Percentiles rank a stretch among this genome's conserved stretches.
Evolutionary conservation across 2,797 vertebrate species (phyloP).

Genomic region (Eupleurogrammus muticus): DNA sequence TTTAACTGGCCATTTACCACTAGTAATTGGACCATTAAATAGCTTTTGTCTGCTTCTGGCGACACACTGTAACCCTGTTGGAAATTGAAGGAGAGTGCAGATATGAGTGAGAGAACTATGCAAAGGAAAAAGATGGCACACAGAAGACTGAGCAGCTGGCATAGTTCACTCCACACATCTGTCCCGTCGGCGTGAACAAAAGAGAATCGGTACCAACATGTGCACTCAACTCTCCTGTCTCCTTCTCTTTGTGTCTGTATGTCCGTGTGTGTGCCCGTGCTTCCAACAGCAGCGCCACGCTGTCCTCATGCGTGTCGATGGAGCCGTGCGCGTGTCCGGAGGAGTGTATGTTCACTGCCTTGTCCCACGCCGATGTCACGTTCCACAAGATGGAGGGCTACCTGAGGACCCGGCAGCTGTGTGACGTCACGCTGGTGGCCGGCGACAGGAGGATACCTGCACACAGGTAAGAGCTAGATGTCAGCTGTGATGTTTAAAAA

Average conservation of each 20-base stretch:
- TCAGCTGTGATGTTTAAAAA: background rate
- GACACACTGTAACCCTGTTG: slow-evolving; percentile 55
- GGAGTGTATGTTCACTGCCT: slow-evolving; percentile 92
- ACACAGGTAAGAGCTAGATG: slow-evolving; percentile 87
- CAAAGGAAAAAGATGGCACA: slow-evolving; percentile 37
- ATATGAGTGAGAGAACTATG: slow-evolving; percentile 34
- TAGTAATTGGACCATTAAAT: slow-evolving; percentile 73
- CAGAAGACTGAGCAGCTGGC: slow-evolving; percentile 50
- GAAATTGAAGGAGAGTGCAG: slow-evolving; percentile 37
- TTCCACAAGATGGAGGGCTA: slow-evolving; percentile 98
- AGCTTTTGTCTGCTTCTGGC: slow-evolving; percentile 66
- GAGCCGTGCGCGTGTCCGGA: slow-evolving; percentile 94
- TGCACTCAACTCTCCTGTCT: slow-evolving; percentile 49
- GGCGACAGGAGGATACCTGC: slow-evolving; percentile 96
- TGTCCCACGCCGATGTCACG: slow-evolving; percentile 94
- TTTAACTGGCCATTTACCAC: slow-evolving; percentile 75
- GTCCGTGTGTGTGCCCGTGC: slow-evolving; percentile 12
- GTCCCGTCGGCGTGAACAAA: slow-evolving; percentile 44
- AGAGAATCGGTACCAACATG: slow-evolving; percentile 24
- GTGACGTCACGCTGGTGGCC: slow-evolving; percentile 94
- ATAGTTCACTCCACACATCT: slow-evolving; percentile 44
- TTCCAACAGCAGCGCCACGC: slow-evolving; percentile 91
- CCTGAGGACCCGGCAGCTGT: slow-evolving; percentile 92
- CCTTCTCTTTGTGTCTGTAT: slow-evolving; percentile 49
- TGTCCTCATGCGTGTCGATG: slow-evolving; percentile 92